phyloP scores from a whole-genome alignment of 1,140 invertebrate species.

The Drosophila elegans region DNA sequence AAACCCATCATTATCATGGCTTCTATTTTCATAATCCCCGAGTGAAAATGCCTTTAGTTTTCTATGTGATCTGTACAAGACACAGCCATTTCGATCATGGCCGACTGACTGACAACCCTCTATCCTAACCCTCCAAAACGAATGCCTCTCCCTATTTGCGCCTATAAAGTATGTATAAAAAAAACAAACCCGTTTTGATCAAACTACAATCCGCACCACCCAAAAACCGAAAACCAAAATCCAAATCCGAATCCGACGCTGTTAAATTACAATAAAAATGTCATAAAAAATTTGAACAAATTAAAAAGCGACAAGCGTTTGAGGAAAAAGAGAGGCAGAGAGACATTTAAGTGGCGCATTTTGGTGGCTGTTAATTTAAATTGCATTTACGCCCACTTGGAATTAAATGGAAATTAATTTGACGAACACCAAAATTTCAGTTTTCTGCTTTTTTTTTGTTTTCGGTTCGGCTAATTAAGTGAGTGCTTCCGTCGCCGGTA shows the following conservation, averaged over 20 bases:
- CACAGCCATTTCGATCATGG: constrained; percentile 24
- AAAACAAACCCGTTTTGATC: constrained; percentile 27
- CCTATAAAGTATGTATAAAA: not conserved
- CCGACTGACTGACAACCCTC: constrained; percentile 24
- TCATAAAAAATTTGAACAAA: constrained; percentile 58
- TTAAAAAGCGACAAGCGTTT: constrained; percentile 21
- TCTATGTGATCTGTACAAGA: constrained; percentile 3
- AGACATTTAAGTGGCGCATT: constrained; percentile 49
- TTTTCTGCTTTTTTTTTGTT: constrained; percentile 8
- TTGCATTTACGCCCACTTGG: constrained; percentile 80
- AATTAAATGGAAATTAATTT: constrained; percentile 83
- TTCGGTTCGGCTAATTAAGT: constrained; percentile 67
- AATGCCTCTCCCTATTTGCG: not conserved
- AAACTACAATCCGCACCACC: constrained; percentile 41
- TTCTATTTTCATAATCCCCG: constrained; percentile 7
- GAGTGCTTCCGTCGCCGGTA: constrained; percentile 57
- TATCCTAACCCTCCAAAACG: not conserved
- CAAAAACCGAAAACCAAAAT: constrained; percentile 22
- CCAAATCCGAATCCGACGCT: constrained; percentile 29
- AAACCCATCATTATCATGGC: too few relatives aligned
- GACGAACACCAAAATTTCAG: constrained; percentile 56
- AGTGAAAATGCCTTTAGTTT: not conserved
- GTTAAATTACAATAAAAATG: constrained; percentile 69
- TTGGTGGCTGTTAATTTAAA: constrained; percentile 76
- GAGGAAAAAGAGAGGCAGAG: constrained; percentile 10